Conservation (phyloP, 2,797 vertebrate species). For the Argyrosomus regius region DNA sequence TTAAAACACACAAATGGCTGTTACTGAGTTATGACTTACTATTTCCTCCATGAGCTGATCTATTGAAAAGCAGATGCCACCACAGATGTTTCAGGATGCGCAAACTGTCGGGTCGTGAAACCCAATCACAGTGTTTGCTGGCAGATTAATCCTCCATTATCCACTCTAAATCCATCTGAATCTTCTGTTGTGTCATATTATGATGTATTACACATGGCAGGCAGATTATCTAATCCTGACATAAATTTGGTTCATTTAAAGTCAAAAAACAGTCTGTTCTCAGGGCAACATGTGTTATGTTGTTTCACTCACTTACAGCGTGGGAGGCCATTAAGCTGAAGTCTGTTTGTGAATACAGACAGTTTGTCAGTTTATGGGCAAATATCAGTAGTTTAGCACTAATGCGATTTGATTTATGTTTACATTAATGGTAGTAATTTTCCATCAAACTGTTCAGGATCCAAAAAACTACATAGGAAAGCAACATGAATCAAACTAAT, state of each 20-base stretch:
- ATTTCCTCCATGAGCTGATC: constrained; percentile 2
- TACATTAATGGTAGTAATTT: neutral
- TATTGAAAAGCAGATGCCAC: constrained; percentile 25
- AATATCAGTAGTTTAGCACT: constrained; percentile 19
- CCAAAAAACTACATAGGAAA: neutral
- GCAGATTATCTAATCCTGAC: constrained; percentile 41
- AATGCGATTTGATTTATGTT: constrained; percentile 26
- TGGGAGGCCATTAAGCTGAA: neutral
- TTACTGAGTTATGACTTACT: neutral
- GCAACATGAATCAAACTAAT: neutral
- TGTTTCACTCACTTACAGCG: constrained; percentile 12
- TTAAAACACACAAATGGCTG: neutral
- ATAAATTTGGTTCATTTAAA: constrained; percentile 42
- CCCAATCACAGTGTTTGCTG: constrained; percentile 18
- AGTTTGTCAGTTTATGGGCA: constrained; percentile 6
- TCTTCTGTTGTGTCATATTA: constrained; percentile 41
- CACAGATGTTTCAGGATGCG: constrained; percentile 11
- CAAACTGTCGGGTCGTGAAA: constrained; percentile 20
- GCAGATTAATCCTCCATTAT: constrained; percentile 48
- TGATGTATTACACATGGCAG: constrained; percentile 25
- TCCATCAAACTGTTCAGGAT: neutral
- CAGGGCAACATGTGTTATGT: constrained; percentile 3
- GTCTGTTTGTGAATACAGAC: constrained; percentile 15
- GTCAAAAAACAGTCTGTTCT: constrained; percentile 20
- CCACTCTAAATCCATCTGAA: constrained; percentile 31